Evolutionary conservation across 2,888 invertebrate genomes (phyloP), one percentile per base, ranked within the genome.

Genomic region (Mimachlamys varia): DNA sequence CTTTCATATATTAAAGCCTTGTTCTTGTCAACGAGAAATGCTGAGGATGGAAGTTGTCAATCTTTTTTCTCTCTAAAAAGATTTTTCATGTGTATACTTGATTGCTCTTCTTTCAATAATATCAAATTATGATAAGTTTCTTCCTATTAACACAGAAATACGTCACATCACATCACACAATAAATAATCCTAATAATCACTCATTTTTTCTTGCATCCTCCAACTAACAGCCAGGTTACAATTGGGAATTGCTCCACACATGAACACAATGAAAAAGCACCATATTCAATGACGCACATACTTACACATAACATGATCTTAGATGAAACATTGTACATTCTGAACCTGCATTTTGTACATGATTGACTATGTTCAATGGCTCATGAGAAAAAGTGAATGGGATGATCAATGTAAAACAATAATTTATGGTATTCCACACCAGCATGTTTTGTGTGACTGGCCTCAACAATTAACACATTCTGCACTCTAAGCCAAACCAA

Each of bases 381-480:
- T 76, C 76, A 33, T 76, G 33, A 76, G 33, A 58, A 58, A 19
- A 19, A 58, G 33, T 76, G 76, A 76, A 33, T 76, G 76, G 76
- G 76, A 76, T 76, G 76, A 76, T 76, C 33, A 76, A 76, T 76
- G 76, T 76, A 10, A 27, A 27, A 33, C 27, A 27, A 27, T 33
- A 76, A 27, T 76, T 33, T 33, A 76, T 13, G 15, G 76, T 76
- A 76, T 76, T 76, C 27, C 27, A 76, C 27, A 76, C 76, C 76
- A 76, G 76, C 62, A 89, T 55, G 38, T 90, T 62, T 88, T 88
- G 88, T 92, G 91, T 92, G 93, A 94, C 95, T 94, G 95, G 95
- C 94, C 96, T 94, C 95, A 94, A 95, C 93, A 91, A 94, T 94
- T 91, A 95, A 95, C 95, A 95, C 95, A 95, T 95, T 94, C 95